phyloP scores from a whole-genome alignment of 2,113 vertebrate species.

The Jacana jacana region DNA sequence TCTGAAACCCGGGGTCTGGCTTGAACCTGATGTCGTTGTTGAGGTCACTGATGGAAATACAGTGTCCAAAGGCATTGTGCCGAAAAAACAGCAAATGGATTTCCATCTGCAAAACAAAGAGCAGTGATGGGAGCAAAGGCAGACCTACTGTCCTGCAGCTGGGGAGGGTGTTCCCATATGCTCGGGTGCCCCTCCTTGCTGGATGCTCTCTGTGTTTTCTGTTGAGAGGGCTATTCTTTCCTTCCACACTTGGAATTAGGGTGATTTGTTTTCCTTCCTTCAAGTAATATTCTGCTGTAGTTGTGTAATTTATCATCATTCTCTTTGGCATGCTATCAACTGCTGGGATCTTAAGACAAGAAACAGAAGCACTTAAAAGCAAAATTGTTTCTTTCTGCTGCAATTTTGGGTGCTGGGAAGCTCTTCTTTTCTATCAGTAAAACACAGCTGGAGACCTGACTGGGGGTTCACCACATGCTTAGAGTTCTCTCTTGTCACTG shows the following conservation, averaged over 20 bases:
- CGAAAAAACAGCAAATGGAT: background rate
- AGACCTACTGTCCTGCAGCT: background rate
- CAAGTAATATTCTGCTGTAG: background rate
- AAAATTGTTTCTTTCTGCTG: slow-evolving; percentile 10
- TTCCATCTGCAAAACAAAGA: background rate
- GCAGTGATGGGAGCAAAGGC: background rate
- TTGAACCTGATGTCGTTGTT: background rate
- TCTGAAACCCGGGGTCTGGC: background rate
- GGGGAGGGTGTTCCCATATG: accelerated
- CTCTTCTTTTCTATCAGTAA: background rate
- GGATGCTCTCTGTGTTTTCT: background rate
- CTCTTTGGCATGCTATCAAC: background rate
- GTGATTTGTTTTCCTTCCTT: background rate
- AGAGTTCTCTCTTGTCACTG: background rate
- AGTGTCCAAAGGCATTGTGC: background rate
- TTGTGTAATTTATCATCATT: background rate
- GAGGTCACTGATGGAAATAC: background rate
- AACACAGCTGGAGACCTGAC: background rate
- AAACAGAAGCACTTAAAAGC: slow-evolving; percentile 12
- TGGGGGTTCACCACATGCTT: background rate
- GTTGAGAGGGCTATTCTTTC: background rate
- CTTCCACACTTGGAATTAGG: background rate
- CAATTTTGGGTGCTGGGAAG: background rate
- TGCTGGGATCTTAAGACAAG: background rate
- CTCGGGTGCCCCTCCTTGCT: background rate